phyloP scores from a whole-genome alignment of 1,140 invertebrate genomes.

The Scylla paramamosain region DNA sequence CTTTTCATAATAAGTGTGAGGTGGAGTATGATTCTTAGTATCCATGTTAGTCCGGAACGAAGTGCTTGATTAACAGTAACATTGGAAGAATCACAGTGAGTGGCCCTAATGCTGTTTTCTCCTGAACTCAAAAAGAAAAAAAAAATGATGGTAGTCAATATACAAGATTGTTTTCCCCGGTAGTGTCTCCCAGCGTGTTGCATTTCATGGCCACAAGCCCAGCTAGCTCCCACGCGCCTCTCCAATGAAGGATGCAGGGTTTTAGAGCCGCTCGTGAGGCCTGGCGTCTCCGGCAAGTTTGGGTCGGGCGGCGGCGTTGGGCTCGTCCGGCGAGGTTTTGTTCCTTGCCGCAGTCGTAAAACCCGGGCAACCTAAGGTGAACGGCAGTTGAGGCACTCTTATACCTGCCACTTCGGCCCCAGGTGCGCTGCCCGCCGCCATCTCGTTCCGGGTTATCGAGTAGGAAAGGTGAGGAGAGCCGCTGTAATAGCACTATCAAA shows the following conservation, averaged over 20 bases:
- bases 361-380: slow-evolving; percentile 28
- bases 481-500: slow-evolving; percentile 57
- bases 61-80: too few species aligned
- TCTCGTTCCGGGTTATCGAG: slow-evolving; percentile 58
- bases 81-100: too few species aligned
- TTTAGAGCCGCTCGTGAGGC: slow-evolving; percentile 40
- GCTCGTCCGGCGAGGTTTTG: slow-evolving; percentile 39
- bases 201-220: too few species aligned
- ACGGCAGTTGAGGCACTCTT: slow-evolving; percentile 52
- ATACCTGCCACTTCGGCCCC: slow-evolving; percentile 30
- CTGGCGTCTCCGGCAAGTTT: slow-evolving; percentile 40
- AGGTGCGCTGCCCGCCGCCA: background rate
- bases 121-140: too few species aligned
- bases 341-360: slow-evolving; percentile 47
- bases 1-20: too few species aligned
- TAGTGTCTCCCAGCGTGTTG: too few species aligned
- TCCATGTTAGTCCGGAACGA: too few species aligned
- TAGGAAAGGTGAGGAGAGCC: slow-evolving; percentile 59
- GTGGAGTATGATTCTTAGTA: too few species aligned
- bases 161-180: too few species aligned
- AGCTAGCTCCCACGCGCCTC: background rate
- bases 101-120: too few species aligned
- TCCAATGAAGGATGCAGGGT: slow-evolving; percentile 33
- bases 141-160: too few species aligned
- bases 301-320: slow-evolving; percentile 6